A percentile compares a stretch with the other conserved stretches of the same genome.
These are phyloP conservation scores for Drosophila mojavensis DNA, from an alignment of 1,140 invertebrate genomes.

Conservation along the genomic window DNA sequence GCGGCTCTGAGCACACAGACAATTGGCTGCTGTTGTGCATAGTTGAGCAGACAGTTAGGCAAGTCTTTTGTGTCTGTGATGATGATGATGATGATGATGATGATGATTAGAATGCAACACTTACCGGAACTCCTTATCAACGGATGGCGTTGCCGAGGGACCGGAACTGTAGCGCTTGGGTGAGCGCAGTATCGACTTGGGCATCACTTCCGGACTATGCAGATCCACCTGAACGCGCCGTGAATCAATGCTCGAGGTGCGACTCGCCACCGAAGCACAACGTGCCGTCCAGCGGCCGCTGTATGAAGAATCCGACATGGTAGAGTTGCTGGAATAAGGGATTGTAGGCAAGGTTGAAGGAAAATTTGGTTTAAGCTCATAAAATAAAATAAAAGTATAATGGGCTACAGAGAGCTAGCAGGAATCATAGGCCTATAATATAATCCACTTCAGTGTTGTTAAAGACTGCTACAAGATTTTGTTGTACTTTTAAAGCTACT, in stretches of 20 bases:
- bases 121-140: constrained; percentile 80
- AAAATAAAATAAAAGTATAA: neutral
- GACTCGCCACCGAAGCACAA: constrained; percentile 77
- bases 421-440: too few relatives aligned
- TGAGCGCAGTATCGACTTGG: constrained; percentile 75
- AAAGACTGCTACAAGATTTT: too few relatives aligned
- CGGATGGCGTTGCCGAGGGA: constrained; percentile 79
- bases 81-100: neutral
- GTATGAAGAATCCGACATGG: constrained; percentile 81
- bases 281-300: constrained; percentile 81
- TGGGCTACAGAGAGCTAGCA: too few relatives aligned
- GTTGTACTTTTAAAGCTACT: too few relatives aligned
- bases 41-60: constrained; percentile 23
- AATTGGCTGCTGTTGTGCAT: constrained; percentile 60
- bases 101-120: constrained; percentile 11
- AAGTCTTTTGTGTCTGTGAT: neutral
- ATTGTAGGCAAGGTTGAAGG: neutral
- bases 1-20: constrained; percentile 82
- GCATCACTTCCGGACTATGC: constrained; percentile 78
- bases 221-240: constrained; percentile 77
- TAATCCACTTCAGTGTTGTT: too few relatives aligned
- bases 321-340: constrained; percentile 68
- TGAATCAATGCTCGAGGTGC: constrained; percentile 82
- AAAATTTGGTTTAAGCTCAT: neutral
- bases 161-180: constrained; percentile 78